phyloP scores from a whole-genome alignment of 2,797 vertebrate species.

The Chaunax sp. region DNA sequence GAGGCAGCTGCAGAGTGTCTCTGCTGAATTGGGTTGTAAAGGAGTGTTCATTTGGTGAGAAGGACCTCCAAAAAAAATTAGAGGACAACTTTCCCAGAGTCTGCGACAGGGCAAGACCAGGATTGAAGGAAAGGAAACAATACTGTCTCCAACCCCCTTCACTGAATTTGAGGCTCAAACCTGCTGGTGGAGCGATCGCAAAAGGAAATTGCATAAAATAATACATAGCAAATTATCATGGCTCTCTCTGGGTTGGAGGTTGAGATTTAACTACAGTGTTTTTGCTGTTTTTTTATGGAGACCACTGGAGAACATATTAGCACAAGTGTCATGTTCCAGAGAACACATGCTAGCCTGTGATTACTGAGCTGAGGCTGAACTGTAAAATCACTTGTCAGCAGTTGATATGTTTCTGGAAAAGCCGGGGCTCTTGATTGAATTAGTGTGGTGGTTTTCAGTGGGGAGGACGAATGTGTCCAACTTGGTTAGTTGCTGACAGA shows the following conservation, averaged over 20 bases:
- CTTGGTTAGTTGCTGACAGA: slow-evolving; percentile 72
- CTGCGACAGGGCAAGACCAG: slow-evolving; percentile 29
- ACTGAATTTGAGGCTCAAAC: slow-evolving; percentile 46
- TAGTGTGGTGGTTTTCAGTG: slow-evolving; percentile 74
- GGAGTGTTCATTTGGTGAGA: slow-evolving; percentile 68
- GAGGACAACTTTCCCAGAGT: slow-evolving; percentile 65
- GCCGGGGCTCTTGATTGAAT: slow-evolving; percentile 78
- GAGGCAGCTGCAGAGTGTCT: slow-evolving; percentile 74
- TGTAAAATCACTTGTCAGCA: slow-evolving; percentile 83
- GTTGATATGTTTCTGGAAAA: slow-evolving; percentile 81
- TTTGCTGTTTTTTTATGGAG: slow-evolving; percentile 67
- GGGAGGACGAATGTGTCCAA: slow-evolving; percentile 70
- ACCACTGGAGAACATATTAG: slow-evolving; percentile 79
- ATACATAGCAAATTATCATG: slow-evolving; percentile 67
- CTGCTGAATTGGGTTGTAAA: slow-evolving; percentile 75
- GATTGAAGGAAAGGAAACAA: slow-evolving; percentile 28
- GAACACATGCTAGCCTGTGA: slow-evolving; percentile 79
- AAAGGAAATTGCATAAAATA: slow-evolving; percentile 74
- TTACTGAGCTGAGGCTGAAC: slow-evolving; percentile 76
- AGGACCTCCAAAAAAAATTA: slow-evolving; percentile 62
- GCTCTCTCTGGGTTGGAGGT: slow-evolving; percentile 57
- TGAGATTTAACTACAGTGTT: slow-evolving; percentile 65
- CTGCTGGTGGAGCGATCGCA: slow-evolving; percentile 46
- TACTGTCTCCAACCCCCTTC: slow-evolving; percentile 23
- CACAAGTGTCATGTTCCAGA: slow-evolving; percentile 78